phyloP scores from a whole-genome alignment of 2,797 vertebrate genomes.

The Carduelis carduelis region DNA sequence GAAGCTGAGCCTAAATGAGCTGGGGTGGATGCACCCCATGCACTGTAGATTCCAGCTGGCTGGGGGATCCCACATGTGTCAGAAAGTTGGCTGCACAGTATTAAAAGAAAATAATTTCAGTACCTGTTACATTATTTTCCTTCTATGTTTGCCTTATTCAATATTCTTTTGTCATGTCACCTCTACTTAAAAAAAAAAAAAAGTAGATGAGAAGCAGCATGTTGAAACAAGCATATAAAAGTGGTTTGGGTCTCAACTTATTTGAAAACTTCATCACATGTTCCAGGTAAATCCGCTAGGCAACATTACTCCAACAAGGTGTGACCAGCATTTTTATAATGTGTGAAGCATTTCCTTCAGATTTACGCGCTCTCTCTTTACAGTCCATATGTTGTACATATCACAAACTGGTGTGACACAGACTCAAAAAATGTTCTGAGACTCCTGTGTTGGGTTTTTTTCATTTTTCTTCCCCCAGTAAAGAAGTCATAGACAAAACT shows the following conservation, averaged over 20 bases:
- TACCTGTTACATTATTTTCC: neutral
- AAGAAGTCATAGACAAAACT: neutral
- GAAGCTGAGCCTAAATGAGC: neutral
- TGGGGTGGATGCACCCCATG: neutral
- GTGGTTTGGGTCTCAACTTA: neutral
- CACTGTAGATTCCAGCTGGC: neutral
- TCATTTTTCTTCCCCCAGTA: neutral
- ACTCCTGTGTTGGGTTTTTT: fast-evolving
- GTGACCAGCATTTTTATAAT: neutral
- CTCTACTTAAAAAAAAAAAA: neutral
- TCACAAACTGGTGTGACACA: neutral
- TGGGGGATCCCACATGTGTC: neutral
- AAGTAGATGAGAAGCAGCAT: neutral
- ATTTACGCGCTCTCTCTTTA: neutral
- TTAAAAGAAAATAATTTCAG: neutral
- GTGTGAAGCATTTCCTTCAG: neutral
- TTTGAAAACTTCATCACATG: neutral
- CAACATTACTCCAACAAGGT: neutral
- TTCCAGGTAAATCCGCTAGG: neutral
- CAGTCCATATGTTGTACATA: neutral
- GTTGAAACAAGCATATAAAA: neutral
- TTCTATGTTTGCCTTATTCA: neutral
- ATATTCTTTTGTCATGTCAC: neutral
- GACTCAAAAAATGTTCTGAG: neutral
- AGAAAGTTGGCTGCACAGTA: neutral